Base-by-base conservation (phyloP, 2,888 invertebrate genomes). In the Ypsolopha sequella region DNA sequence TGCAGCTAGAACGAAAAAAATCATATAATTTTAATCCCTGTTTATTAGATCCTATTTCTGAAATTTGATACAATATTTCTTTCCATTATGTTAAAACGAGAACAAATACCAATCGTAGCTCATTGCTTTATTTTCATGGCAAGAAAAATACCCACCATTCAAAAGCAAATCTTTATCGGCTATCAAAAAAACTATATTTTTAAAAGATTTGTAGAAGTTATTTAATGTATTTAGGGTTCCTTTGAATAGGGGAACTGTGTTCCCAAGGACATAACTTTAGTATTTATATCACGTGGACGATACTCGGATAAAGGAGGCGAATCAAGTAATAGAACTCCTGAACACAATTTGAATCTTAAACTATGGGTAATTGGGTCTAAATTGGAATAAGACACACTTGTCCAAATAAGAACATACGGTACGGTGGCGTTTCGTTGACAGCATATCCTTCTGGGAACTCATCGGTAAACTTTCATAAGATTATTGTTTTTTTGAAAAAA, bases 231-330 rank as follows among this genome's bases (percentile, higher is more conserved):
- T 63, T 63, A 64, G 61, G 62, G 54, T 55, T 55, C 49, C 38
- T 39, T 54, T 47, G 9, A 54, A 54, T 53, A 61, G 70, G 70
- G 71, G 68, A n/a, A 71, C 57, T 55, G 47, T 53, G 70, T 80
- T 81, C 78, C 76, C 80, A 80, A 73, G 76, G 70, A 65, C 72
- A 74, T 77, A 72, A 24, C 77, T 65, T 76, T 70, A 70, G 65
- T 74, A 72, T 73, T 69, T 68, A 60, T 62, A 60, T 62, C 59
- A 56, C 58, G 57, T 64, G 60, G 62, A 63, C 63, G 58, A 62
- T 54, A 56, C 60, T 61, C 60, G 56, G 13, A 47, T 55, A 53
- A 56, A 61, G 64, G 67, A 67, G 65, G 66, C 60, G 63, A 65
- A 75, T 76, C 74, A 76, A 71, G 71, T 71, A 70, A 57, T 56